Evolutionary conservation across 53 echinoderm and acorn worm species (phyloP), one percentile per base, ranked within the genome.

Genomic region (Mesocentrotus franciscanus): DNA sequence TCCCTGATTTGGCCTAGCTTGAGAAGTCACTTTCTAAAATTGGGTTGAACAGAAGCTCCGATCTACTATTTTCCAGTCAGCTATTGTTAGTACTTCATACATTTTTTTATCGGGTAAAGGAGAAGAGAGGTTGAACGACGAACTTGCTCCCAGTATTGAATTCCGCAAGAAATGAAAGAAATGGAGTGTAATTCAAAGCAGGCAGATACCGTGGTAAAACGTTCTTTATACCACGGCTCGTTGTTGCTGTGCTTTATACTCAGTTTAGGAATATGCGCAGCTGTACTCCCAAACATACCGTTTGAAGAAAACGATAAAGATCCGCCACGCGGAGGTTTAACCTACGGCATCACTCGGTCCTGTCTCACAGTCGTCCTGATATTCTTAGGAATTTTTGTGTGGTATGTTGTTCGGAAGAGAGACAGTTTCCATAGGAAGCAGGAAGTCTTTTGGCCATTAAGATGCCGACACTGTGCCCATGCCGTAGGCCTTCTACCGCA

Each of bases 381-480:
- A 6, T 7, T 68, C 17, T 35, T 64, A 1, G 18, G 18, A 12
- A 56, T 68, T 1, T 33, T 42, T 16, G 42, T 36, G 14, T 33
- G 10, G 7, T 42, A 68, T 34, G 16, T 68, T 10, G 14, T 92
- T 27, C 29, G 70, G 9, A n/a, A n/a, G n/a, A n/a, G n/a, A n/a
- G n/a, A n/a, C n/a, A n/a, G n/a, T n/a, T n/a, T n/a, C n/a, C n/a
- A 92, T 5, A 12, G 20, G 92, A 56, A 93, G 17, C 56, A 75
- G 17, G 76, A 75, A 3, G 39, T 93, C 26, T 76, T 93, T 49
- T 93, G 93, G 93, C 93, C 93, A 7, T 0, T 75, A 56, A 36
- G 76, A 76, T 93, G 93, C 39, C 42, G 15, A 4, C 93, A 93
- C 30, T 93, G 93, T 56, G 93, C 93, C 8, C 33, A 20, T 22